phyloP scores from a whole-genome alignment of 1,140 invertebrate genomes.

The Lepidotrigona ventralis region DNA sequence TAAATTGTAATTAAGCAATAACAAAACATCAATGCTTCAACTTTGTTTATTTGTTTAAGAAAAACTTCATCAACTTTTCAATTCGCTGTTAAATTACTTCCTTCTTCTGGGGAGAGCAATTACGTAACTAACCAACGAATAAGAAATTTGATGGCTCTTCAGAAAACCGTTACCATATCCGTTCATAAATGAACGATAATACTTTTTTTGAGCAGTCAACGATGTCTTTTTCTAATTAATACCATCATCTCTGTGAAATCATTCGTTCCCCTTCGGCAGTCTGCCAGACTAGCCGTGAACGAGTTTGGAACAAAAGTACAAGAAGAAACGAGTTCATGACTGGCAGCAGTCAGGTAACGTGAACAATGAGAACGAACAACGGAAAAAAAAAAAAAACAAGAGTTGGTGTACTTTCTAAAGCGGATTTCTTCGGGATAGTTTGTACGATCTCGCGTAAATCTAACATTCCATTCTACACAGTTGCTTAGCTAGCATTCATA shows the following conservation, averaged over 20 bases:
- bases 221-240: slow-evolving; percentile 3
- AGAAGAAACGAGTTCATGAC: slow-evolving; percentile 51
- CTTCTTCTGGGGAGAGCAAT: background rate
- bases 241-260: background rate
- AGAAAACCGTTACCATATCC: background rate
- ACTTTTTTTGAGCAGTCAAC: background rate
- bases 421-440: slow-evolving; percentile 22
- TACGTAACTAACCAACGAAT: background rate
- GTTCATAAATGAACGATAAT: background rate
- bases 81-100: background rate
- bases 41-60: too few species aligned
- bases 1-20: background rate
- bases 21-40: background rate
- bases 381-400: background rate
- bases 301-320: slow-evolving; percentile 21
- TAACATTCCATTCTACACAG: slow-evolving; percentile 24
- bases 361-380: slow-evolving; percentile 18
- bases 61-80: background rate
- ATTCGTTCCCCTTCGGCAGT: slow-evolving; percentile 25
- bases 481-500: background rate
- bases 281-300: slow-evolving; percentile 14
- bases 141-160: background rate
- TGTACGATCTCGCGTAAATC: background rate
- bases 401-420: slow-evolving; percentile 52
- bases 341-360: slow-evolving; percentile 5